Conservation (phyloP, 92 coral and sea anemone species). For the Montipora capitata region DNA sequence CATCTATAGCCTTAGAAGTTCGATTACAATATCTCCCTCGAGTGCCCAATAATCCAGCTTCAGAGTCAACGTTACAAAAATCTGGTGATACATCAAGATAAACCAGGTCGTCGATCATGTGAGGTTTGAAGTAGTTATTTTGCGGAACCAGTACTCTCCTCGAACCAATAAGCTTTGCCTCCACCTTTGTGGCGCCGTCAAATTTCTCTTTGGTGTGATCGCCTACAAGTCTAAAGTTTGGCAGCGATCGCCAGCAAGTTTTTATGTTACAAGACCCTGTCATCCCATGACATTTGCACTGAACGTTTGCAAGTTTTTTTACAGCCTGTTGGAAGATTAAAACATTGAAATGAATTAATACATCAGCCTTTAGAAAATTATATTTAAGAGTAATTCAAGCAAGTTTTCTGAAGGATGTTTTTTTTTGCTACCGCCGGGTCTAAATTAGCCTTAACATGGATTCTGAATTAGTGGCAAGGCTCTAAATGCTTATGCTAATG, state of each 20-base stretch:
- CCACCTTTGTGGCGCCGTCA: conserved; percentile 95
- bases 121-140: conserved; percentile 80
- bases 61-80: conserved; percentile 84
- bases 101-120: conserved; percentile 86
- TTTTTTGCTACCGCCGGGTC: no score
- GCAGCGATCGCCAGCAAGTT: conserved; percentile 98
- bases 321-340: conserved; percentile 74
- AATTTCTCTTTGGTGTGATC: conserved; percentile 92
- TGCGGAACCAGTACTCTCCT: conserved; percentile 80
- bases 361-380: no score
- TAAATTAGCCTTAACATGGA: no score
- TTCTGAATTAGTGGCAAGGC: no score
- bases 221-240: conserved; percentile 87
- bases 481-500: no score
- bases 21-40: conserved; percentile 90
- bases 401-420: no score
- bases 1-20: conserved; percentile 96
- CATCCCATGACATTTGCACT: conserved; percentile 97
- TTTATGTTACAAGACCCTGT: conserved; percentile 94
- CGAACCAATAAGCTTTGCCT: conserved; percentile 75
- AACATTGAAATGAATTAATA: no score
- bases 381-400: no score
- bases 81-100: conserved; percentile 91
- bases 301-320: conserved; percentile 66
- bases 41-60: conserved; percentile 94